Percentiles rank a stretch among this genome's conserved stretches.
Conservation (phyloP, 2,888 invertebrate genomes). For the Drosophila seclusa region DNA sequence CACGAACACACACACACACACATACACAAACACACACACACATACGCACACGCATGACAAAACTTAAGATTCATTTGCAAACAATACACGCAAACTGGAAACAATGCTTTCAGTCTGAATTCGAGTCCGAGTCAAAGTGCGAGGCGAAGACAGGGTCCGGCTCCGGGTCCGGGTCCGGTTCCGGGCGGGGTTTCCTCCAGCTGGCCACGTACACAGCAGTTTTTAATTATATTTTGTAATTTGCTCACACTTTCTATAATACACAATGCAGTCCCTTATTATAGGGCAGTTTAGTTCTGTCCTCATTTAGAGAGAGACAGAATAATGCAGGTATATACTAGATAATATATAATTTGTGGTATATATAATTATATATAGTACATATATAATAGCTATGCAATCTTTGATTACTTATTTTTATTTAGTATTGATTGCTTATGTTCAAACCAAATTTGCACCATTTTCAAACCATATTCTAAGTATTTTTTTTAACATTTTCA, state of each 20-base stretch:
- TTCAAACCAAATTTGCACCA: too few relatives aligned
- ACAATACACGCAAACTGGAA: constrained; percentile 45
- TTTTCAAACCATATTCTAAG: not conserved
- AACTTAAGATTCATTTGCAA: constrained; percentile 58
- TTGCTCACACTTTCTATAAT: constrained; percentile 37
- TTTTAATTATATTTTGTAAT: constrained; percentile 73
- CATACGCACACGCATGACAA: constrained; percentile 4
- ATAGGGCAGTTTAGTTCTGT: not conserved
- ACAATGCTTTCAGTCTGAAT: constrained; percentile 17
- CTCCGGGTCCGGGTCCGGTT: not conserved
- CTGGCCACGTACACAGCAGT: constrained; percentile 8
- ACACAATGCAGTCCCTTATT: constrained; percentile 16
- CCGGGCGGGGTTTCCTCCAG: not conserved
- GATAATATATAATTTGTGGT: not conserved
- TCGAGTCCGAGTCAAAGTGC: constrained; percentile 4
- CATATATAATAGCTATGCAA: not conserved
- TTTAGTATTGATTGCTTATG: too few relatives aligned
- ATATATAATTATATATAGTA: not conserved
- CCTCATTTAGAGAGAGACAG: not conserved
- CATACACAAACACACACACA: constrained; percentile 4
- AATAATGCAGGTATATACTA: too few relatives aligned
- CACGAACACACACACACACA: not conserved
- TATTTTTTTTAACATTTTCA: too few relatives aligned
- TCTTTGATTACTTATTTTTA: not conserved
- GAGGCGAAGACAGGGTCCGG: not conserved